These are phyloP conservation scores for Choreutis nemorana DNA, from an alignment of 2,888 invertebrate species.

Conservation along the genomic window DNA sequence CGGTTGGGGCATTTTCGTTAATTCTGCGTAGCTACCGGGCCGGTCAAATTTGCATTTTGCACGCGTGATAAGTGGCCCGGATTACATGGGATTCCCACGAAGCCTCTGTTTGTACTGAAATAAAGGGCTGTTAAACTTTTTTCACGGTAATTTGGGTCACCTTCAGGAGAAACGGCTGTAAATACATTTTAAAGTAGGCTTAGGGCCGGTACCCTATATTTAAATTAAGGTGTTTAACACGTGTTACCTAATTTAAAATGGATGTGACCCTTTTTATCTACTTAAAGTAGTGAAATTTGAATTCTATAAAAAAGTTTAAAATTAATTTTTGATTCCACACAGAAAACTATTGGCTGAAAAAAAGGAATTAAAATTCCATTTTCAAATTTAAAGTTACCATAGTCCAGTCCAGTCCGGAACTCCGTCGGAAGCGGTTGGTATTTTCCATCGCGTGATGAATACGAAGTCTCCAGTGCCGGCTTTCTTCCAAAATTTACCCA, in stretches of 20 bases:
- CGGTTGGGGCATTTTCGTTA: slow-evolving; percentile 39
- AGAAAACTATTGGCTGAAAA: too few relatives aligned
- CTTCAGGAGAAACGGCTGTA: slow-evolving; percentile 56
- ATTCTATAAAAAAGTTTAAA: too few relatives aligned
- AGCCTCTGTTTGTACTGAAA: slow-evolving; percentile 63
- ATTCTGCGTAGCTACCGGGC: slow-evolving; percentile 46
- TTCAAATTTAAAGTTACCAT: too few relatives aligned
- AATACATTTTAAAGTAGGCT: slow-evolving; percentile 63
- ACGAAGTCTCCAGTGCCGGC: slow-evolving; percentile 51
- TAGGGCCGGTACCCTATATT: slow-evolving; percentile 42
- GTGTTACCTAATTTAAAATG: too few relatives aligned
- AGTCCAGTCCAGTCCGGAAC: slow-evolving; percentile 26
- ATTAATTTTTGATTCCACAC: too few relatives aligned
- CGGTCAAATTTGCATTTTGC: slow-evolving; percentile 63
- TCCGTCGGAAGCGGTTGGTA: slow-evolving; percentile 31
- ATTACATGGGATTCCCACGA: slow-evolving; percentile 60
- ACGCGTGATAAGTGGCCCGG: slow-evolving; percentile 64
- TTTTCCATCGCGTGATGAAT: slow-evolving; percentile 56
- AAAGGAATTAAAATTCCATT: too few relatives aligned
- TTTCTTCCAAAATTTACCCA: slow-evolving; percentile 62
- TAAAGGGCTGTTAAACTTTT: slow-evolving; percentile 65
- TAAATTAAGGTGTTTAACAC: slow-evolving; percentile 35
- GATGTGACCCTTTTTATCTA: too few relatives aligned
- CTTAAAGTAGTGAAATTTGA: too few relatives aligned
- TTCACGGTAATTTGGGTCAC: slow-evolving; percentile 65